These are phyloP conservation scores for Sicus ferrugineus DNA, from an alignment of 2,888 invertebrate species.

Conservation along the genomic window DNA sequence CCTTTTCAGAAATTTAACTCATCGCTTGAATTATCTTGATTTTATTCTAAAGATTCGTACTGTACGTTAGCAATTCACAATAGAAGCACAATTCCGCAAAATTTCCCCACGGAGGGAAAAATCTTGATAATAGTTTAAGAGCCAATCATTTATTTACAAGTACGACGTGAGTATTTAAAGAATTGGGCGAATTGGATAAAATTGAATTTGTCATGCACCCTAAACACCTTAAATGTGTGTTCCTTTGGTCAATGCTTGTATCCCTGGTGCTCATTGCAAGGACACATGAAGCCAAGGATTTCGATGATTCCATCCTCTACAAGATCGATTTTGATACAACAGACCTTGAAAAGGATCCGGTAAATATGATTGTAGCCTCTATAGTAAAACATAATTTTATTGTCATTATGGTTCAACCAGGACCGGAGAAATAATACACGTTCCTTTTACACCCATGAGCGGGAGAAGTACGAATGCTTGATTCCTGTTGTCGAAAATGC, in stretches of 20 bases:
- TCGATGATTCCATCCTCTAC: constrained; percentile 83
- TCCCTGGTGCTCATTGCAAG: not conserved
- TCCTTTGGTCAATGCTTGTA: constrained; percentile 31
- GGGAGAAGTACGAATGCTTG: constrained; percentile 84
- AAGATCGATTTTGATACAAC: constrained; percentile 80
- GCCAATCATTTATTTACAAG: too few species aligned
- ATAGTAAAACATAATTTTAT: constrained; percentile 36
- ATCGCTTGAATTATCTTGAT: too few species aligned
- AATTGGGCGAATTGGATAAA: not conserved
- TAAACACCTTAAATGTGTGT: too few species aligned
- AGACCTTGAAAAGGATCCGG: constrained; percentile 63
- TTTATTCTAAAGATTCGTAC: too few species aligned
- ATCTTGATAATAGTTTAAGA: too few species aligned
- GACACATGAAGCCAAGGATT: constrained; percentile 76
- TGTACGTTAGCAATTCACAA: too few species aligned
- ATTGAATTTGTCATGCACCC: too few species aligned
- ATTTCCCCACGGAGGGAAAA: too few species aligned
- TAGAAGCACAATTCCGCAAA: too few species aligned
- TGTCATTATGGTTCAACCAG: constrained; percentile 40
- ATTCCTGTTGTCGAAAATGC: constrained; percentile 72
- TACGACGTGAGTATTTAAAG: too few species aligned
- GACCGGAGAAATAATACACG: constrained; percentile 49
- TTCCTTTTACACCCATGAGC: constrained; percentile 70
- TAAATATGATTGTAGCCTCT: constrained; percentile 48
- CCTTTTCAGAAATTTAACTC: too few species aligned